phyloP scores from a whole-genome alignment of 2,113 vertebrate genomes.

The Hydropotes inermis region DNA sequence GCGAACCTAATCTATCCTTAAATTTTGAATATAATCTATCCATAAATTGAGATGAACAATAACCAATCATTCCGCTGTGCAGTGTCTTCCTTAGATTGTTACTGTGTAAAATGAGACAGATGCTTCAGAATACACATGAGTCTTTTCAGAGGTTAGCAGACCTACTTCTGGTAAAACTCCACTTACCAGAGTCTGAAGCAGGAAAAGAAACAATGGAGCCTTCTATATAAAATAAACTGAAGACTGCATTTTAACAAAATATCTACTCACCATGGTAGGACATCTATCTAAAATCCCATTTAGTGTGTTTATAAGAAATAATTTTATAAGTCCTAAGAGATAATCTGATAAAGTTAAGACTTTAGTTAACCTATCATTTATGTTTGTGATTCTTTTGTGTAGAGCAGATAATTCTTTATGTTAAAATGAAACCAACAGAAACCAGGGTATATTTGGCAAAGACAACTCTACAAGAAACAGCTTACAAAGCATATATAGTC shows the following conservation, averaged over 20 bases:
- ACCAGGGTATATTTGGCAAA: neutral
- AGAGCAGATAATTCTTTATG: neutral
- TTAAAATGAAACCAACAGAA: constrained; percentile 1
- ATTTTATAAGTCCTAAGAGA: neutral
- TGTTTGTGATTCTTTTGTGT: neutral
- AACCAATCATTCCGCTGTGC: neutral
- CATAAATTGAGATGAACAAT: neutral
- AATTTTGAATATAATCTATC: neutral
- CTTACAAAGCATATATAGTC: neutral
- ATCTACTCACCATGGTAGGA: neutral
- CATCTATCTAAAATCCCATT: neutral
- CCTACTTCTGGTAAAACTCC: neutral
- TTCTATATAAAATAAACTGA: neutral
- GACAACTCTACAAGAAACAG: neutral
- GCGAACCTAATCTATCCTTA: neutral
- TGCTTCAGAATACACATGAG: neutral
- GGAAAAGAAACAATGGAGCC: neutral
- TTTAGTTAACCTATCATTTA: neutral
- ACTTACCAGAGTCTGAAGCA: neutral
- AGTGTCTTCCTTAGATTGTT: neutral
- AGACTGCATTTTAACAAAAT: neutral
- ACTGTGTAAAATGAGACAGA: neutral
- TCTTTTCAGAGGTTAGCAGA: neutral
- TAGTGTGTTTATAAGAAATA: neutral
- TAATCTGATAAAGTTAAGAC: neutral